Evolutionary conservation across 2,888 invertebrate species (phyloP).

Genomic region (Drosophila borborema): DNA sequence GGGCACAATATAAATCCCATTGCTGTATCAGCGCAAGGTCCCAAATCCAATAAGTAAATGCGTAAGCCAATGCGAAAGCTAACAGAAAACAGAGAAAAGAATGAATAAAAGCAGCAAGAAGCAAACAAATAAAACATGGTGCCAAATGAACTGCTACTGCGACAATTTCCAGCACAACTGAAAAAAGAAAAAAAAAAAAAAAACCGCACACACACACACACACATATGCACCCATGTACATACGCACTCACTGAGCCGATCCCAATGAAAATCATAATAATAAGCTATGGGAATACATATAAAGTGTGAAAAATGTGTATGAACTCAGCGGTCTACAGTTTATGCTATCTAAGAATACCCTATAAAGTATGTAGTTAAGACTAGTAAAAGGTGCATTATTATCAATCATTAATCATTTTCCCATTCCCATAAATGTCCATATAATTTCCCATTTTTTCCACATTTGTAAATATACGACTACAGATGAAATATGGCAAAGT

Average conservation of each 20-base stretch:
- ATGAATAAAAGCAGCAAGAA: conserved; percentile 1
- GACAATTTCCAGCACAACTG: conserved; percentile 23
- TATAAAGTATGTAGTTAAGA: not conserved
- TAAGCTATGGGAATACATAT: conserved; percentile 61
- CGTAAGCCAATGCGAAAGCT: conserved; percentile 36
- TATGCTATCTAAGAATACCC: conserved; percentile 14
- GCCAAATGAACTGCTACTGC: conserved; percentile 41
- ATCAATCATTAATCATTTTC: not conserved
- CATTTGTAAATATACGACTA: no score
- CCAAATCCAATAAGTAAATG: conserved; percentile 80
- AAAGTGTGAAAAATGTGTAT: conserved; percentile 38
- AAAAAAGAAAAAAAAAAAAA: no score
- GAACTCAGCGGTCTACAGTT: not conserved
- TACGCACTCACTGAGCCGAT: conserved; percentile 3
- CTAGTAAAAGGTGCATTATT: not conserved
- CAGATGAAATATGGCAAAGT: not conserved
- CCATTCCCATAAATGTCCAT: no score
- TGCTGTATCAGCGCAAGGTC: conserved; percentile 76
- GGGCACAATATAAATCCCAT: conserved; percentile 63
- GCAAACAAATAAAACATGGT: conserved; percentile 4
- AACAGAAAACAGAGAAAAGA: conserved; percentile 13
- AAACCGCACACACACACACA: not conserved
- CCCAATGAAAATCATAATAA: conserved; percentile 63
- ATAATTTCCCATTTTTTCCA: no score
- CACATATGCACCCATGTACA: no score